phyloP scores from a whole-genome alignment of 2,797 vertebrate species.

The Phoeniculus purpureus region DNA sequence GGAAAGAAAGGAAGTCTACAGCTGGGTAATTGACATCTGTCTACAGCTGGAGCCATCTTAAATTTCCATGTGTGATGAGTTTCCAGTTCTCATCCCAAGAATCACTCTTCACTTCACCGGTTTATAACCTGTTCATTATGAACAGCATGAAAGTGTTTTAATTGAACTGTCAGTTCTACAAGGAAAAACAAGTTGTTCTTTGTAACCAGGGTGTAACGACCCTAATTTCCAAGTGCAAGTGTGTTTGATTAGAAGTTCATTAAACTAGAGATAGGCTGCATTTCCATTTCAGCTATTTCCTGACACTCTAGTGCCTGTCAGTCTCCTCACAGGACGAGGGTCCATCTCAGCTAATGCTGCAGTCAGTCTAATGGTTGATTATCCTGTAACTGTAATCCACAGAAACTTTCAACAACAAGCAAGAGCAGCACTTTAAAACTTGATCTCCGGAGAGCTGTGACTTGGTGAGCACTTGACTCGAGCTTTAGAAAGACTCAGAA shows the following conservation, averaged over 20 bases:
- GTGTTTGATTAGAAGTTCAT: not conserved
- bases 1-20: not conserved
- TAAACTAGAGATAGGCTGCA: not conserved
- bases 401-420: not conserved
- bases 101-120: conserved; percentile 1
- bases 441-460: not conserved
- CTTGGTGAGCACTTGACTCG: not conserved
- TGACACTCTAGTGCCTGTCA: not conserved
- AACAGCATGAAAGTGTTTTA: conserved; percentile 10
- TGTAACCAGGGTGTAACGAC: not conserved
- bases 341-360: not conserved
- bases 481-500: not conserved
- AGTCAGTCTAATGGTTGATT: not conserved
- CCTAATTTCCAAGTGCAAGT: conserved; percentile 3
- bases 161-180: conserved; percentile 22
- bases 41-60: not conserved
- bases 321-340: not conserved
- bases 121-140: conserved; percentile 23
- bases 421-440: not conserved
- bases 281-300: not conserved
- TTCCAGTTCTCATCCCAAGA: not conserved
- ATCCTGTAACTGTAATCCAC: not conserved
- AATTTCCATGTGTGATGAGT: not conserved
- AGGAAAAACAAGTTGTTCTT: conserved; percentile 20
- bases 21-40: conserved; percentile 17